Base-by-base conservation (phyloP, 2,888 invertebrate species). In the Thymelicus lineola region DNA sequence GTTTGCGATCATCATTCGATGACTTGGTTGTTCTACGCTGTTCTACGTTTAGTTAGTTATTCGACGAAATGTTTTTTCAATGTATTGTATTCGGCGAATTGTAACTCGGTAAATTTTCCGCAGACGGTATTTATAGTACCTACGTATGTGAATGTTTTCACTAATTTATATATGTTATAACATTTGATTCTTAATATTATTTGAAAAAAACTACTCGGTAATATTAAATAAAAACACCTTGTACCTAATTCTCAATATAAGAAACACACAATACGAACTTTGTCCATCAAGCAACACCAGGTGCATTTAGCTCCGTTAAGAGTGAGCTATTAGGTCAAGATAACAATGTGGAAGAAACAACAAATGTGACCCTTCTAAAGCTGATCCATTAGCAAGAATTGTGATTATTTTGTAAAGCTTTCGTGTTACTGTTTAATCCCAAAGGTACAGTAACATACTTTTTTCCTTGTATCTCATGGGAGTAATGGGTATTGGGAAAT, bases 371-470 rank as follows among this genome's bases (percentile, higher is more conserved):
- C 53, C 62, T 62, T 62, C 46, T 38, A 46, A 62, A 68, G 62
- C 62, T 45, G 57, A 68, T 68, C 68, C 68, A 68, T 68, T 68
- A 68, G 62, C 55, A 62, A 62, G 62, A 68, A 57, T 57, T 62
- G 62, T 42, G 62, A 46, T 68, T 62, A 68, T 62, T 55, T 68
- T 62, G 68, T 62, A 45, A 61, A 62, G 62, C 62, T 57, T 68
- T 62, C 17, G 17, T 67, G 57, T 57, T 20, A 20, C 20, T 45
- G 60, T 17, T 65, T 57, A 57, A 65, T 57, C 45, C 20, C 35
- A n/a, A 55, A 55, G 35, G 35, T 46, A 15, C 38, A 65, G 55
- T 64, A 57, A 35, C 57, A 38, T 14, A 20, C 45, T 15, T 45
- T 38, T 64, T 45, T 12, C 20, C 20, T 64, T 14, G 17, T 38